Percentiles rank a stretch among this genome's conserved stretches.
Evolutionary conservation across 2,113 vertebrate genomes (phyloP).

Genomic region (Pycnonotus jocosus): DNA sequence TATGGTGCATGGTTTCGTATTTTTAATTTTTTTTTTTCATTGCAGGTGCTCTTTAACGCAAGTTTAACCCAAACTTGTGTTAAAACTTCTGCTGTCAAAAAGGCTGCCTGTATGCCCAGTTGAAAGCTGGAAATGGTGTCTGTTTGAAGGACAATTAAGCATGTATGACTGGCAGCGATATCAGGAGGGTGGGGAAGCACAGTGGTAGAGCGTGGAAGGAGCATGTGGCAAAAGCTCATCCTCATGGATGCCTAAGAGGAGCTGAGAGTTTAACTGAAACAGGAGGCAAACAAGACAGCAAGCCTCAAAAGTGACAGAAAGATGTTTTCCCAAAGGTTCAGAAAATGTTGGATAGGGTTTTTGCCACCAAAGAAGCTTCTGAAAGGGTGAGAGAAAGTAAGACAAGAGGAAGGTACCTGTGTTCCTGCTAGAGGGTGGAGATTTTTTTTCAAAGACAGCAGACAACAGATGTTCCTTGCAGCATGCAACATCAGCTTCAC

Average conservation of each 20-base stretch:
- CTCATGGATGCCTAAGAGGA: not conserved
- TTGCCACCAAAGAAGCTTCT: not conserved
- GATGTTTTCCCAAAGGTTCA: not conserved
- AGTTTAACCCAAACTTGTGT: not conserved
- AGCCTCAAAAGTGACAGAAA: not conserved
- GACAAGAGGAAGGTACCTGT: not conserved
- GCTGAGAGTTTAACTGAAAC: not conserved
- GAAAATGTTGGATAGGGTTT: not conserved
- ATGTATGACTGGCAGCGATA: not conserved
- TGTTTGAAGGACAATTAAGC: not conserved
- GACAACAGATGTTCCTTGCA: not conserved
- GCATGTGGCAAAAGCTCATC: not conserved
- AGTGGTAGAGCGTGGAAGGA: not conserved
- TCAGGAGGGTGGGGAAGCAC: not conserved
- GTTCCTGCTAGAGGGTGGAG: not conserved
- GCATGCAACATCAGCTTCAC: not conserved
- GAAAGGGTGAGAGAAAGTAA: not conserved
- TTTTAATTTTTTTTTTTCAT: not conserved
- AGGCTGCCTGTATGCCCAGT: not conserved
- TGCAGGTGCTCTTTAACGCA: not conserved
- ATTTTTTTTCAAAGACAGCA: not conserved
- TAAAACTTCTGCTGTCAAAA: not conserved
- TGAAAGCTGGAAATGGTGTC: not conserved
- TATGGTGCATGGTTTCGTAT: not conserved
- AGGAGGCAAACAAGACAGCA: not conserved